Conservation (phyloP, 2,888 invertebrate species). For the Torymus tubicola region DNA sequence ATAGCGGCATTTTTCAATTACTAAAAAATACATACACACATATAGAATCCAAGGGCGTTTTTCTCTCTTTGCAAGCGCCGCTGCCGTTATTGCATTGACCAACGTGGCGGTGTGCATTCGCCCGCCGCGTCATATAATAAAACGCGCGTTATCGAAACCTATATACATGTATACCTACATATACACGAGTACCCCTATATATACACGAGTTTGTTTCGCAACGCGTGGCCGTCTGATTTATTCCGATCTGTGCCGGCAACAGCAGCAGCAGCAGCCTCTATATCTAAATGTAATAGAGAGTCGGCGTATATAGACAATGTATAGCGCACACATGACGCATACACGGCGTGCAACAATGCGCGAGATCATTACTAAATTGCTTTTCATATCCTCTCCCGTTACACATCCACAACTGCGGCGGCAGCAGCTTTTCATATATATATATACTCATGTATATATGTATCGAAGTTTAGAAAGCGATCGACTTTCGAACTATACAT, state of each 20-base stretch:
- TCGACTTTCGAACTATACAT: conserved; percentile 30
- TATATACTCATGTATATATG: background rate
- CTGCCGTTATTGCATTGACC: background rate
- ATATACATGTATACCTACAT: too few relatives aligned
- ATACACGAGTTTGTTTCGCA: conserved; percentile 21
- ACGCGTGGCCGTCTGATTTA: conserved; percentile 2
- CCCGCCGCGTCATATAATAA: conserved; percentile 18
- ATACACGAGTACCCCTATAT: too few relatives aligned
- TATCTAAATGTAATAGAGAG: too few relatives aligned
- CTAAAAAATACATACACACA: conserved; percentile 24
- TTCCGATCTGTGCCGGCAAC: background rate
- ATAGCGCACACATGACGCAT: background rate
- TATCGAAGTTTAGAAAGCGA: conserved; percentile 21
- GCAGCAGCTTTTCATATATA: background rate
- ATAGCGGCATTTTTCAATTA: conserved; percentile 26
- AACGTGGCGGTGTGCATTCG: background rate
- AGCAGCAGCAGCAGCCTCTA: too few relatives aligned
- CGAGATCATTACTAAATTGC: conserved; percentile 30
- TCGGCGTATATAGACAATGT: background rate
- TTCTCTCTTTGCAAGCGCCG: conserved; percentile 10
- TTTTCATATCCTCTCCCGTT: background rate
- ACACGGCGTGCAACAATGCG: background rate
- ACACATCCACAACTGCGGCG: background rate
- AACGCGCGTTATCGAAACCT: conserved; percentile 34
- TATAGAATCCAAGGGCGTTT: conserved; percentile 20